Evolutionary conservation across 2,888 invertebrate genomes (phyloP).

Genomic region (Diabrotica balteata): DNA sequence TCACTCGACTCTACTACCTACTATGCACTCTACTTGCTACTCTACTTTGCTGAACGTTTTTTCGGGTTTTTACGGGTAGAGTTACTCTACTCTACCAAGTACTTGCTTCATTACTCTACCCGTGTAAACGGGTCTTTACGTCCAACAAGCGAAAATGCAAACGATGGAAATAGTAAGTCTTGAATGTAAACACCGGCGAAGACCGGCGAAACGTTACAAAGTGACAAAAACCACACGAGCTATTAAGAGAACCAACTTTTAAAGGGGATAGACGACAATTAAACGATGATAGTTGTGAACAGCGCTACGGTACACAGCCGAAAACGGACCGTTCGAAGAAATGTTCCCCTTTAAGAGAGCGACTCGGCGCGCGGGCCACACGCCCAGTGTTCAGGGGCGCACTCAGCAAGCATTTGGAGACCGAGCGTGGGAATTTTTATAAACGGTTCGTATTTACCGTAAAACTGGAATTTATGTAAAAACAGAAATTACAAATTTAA

Average conservation of each 20-base stretch:
- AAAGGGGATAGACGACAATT: constrained; percentile 49
- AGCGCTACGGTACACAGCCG: constrained; percentile 41
- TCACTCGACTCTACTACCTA: too few species aligned
- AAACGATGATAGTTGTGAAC: constrained; percentile 45
- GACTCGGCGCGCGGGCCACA: constrained; percentile 30
- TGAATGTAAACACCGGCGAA: constrained; percentile 39
- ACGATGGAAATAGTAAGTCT: constrained; percentile 34
- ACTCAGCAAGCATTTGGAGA: neutral
- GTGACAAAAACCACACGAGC: constrained; percentile 52
- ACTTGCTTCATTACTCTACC: too few species aligned
- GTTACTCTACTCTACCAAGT: too few species aligned
- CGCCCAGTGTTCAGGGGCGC: constrained; percentile 30
- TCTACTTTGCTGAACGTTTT: too few species aligned
- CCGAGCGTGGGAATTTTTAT: constrained; percentile 25
- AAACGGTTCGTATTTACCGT: neutral
- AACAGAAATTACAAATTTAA: too few species aligned
- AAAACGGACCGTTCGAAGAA: constrained; percentile 19
- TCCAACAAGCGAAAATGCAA: constrained; percentile 18
- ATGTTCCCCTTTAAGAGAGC: constrained; percentile 33
- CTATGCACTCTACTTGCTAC: too few species aligned
- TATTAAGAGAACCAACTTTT: constrained; percentile 47
- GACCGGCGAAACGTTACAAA: constrained; percentile 44
- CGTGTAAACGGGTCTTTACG: too few species aligned
- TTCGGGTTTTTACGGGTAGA: too few species aligned
- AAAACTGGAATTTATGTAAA: too few species aligned